Percentiles rank a stretch among this genome's conserved stretches.
Conservation (phyloP, 1,140 invertebrate genomes). For the Brachionus paranguensis region DNA sequence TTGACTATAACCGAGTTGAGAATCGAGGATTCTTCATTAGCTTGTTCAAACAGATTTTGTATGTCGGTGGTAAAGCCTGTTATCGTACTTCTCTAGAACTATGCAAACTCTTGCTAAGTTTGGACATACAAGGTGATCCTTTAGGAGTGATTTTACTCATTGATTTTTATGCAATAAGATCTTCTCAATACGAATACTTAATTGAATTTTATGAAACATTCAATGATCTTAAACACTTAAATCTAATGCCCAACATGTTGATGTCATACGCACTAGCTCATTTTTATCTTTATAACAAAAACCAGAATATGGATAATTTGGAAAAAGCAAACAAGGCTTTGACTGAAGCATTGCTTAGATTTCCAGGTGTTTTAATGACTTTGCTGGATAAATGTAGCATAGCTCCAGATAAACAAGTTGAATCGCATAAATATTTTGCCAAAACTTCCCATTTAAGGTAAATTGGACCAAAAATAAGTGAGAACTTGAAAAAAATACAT, state of each 20-base stretch:
- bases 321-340: conserved; percentile 63
- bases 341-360: conserved; percentile 73
- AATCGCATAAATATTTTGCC: conserved; percentile 57
- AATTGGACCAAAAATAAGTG: not conserved
- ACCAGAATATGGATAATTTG: conserved; percentile 40
- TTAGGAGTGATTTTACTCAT: conserved; percentile 71
- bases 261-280: conserved; percentile 74
- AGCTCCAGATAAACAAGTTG: conserved; percentile 64
- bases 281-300: conserved; percentile 58
- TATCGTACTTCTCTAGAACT: conserved; percentile 57
- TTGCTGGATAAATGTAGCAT: conserved; percentile 72
- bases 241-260: conserved; percentile 77
- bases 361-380: conserved; percentile 68
- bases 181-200: conserved; percentile 75
- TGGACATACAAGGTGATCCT: conserved; percentile 78
- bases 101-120: conserved; percentile 61
- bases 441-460: conserved; percentile 21
- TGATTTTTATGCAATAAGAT: conserved; percentile 77
- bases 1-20: conserved; percentile 75
- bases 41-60: conserved; percentile 74
- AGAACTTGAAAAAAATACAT: not conserved
- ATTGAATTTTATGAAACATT: conserved; percentile 60
- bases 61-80: conserved; percentile 68
- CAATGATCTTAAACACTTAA: conserved; percentile 67
- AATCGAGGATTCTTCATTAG: conserved; percentile 76